Evolutionary conservation across 2,113 vertebrate species (phyloP).

Genomic region (Bujurquina vittata): DNA sequence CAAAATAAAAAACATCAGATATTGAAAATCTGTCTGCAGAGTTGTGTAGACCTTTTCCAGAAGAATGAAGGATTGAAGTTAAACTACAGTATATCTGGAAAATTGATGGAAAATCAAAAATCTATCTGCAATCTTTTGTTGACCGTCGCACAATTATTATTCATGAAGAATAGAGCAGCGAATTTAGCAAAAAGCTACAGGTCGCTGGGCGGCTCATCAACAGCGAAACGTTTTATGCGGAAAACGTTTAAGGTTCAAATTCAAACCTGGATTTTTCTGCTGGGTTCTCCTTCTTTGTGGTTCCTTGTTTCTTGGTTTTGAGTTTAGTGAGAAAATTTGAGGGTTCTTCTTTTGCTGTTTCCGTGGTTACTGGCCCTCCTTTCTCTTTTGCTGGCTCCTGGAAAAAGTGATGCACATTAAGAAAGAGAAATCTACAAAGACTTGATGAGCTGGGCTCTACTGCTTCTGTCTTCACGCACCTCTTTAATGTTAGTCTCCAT

Average conservation of each 20-base stretch:
- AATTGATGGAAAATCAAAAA: too few relatives aligned
- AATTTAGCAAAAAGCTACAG: too few relatives aligned
- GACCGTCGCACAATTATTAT: too few relatives aligned
- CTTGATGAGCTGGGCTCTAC: rapidly evolving
- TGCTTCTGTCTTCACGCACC: slow-evolving; percentile 72
- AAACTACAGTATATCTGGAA: too few relatives aligned
- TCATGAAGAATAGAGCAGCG: too few relatives aligned
- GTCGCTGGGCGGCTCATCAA: too few relatives aligned
- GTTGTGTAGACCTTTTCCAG: too few relatives aligned
- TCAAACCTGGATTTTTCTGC: slow-evolving; percentile 88
- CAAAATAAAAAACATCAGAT: too few relatives aligned
- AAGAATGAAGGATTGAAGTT: too few relatives aligned
- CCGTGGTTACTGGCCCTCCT: slow-evolving; percentile 81
- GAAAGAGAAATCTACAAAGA: background rate
- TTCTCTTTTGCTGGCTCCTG: slow-evolving; percentile 95
- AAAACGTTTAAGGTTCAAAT: background rate
- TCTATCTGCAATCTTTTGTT: too few relatives aligned
- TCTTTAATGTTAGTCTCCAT: slow-evolving; percentile 91
- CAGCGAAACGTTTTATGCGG: too few relatives aligned
- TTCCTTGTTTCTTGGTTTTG: slow-evolving; percentile 87
- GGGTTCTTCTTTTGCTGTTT: slow-evolving; percentile 85
- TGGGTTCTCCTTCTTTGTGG: slow-evolving; percentile 87
- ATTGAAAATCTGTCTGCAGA: too few relatives aligned
- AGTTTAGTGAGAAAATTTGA: slow-evolving; percentile 85
- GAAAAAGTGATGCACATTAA: background rate